These are phyloP conservation scores for Crenuchus spilurus DNA, from an alignment of 2,797 vertebrate genomes.

Conservation along the genomic window DNA sequence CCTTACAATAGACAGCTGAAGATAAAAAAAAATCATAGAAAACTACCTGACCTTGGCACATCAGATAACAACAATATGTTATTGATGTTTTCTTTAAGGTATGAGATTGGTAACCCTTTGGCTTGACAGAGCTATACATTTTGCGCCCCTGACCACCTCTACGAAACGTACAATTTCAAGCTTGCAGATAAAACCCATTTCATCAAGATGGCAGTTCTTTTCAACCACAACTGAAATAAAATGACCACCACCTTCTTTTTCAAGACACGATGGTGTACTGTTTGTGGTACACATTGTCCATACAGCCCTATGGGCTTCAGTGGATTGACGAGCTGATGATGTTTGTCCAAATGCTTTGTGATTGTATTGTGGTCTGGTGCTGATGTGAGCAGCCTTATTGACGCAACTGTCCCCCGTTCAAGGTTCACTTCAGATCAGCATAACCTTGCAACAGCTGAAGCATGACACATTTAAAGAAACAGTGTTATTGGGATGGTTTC, in stretches of 20 bases:
- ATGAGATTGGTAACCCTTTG: neutral
- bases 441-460: neutral
- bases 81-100: neutral
- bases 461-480: neutral
- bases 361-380: neutral
- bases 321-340: neutral
- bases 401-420: neutral
- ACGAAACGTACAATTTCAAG: neutral
- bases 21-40: too few species aligned
- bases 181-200: neutral
- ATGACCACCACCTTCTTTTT: neutral
- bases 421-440: neutral
- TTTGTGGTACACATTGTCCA: neutral
- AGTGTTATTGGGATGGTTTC: neutral
- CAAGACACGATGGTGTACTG: neutral
- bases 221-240: neutral
- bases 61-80: too few species aligned
- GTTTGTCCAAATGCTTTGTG: constrained; percentile 8
- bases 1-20: too few species aligned
- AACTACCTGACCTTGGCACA: too few species aligned
- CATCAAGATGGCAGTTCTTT: neutral
- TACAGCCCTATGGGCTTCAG: neutral
- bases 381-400: neutral
- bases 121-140: neutral
- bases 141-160: neutral